Evolutionary conservation across 2,797 vertebrate species (phyloP), one percentile per base, ranked within the genome.

Genomic region (Gouania willdenowi): DNA sequence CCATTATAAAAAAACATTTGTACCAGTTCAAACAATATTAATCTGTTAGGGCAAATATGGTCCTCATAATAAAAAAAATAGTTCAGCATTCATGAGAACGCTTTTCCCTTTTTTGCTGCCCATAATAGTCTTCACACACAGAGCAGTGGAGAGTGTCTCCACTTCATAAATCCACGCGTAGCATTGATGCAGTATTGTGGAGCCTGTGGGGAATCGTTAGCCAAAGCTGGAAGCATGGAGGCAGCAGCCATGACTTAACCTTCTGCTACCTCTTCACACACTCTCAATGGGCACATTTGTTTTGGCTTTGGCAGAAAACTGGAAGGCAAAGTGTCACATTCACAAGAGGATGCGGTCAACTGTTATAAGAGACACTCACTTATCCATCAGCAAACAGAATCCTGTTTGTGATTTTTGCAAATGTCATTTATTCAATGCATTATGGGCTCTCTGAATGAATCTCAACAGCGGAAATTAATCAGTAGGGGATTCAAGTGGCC

Each of bases 391-490:
- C 35, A 51, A 16, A 21, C 14, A 37, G 1, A 9, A 39, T 48
- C 12, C 22, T 42, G 21, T 49, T 57, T 44, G 6, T 41, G 42
- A 28, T 51, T 57, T n/a, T 47, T 43, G 22, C 45, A 36, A 41
- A 55, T 62, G 53, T 32, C 18, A 36, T 12, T 38, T 21, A 38
- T 6, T 12, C 38, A 18, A 38, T 6, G 18, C 8, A 4, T 15
- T 14, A 52, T 55, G 27, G 51, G 57, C 28, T 57, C 62, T 44
- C 29, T 41, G 27, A 38, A 27, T 23, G 0, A 48, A 49, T 66
- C 53, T 70, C 48, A 55, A 29, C 9, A 2, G 29, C 40, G 46
- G 52, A 69, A 41, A 77, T 71, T 67, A 63, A 79, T 76, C 59
- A 67, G 59, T 76, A 75, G 67, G 19, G 61, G 50, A 42, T 53